Conservation (phyloP, 1,140 invertebrate species). For the Drosophila sp. region DNA sequence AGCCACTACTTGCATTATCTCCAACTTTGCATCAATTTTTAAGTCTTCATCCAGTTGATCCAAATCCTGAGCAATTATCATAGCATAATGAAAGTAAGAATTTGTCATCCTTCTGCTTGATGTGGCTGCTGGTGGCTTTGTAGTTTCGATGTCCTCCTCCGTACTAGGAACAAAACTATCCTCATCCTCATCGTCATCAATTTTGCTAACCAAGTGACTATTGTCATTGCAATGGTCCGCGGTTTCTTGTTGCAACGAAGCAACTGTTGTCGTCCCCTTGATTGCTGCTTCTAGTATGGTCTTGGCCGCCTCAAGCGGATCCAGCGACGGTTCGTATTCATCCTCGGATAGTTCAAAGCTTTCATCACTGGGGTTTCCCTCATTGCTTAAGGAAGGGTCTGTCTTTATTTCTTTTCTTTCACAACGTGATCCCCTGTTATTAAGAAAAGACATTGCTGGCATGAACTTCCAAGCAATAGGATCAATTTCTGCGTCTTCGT, state of each 20-base stretch:
- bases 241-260: background rate
- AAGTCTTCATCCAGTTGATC: slow-evolving; percentile 5
- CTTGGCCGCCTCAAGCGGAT: background rate
- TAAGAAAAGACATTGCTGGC: slow-evolving; percentile 1
- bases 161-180: too few species aligned
- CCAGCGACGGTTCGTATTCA: background rate
- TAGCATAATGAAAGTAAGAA: background rate
- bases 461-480: background rate
- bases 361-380: background rate
- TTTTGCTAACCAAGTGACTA: background rate
- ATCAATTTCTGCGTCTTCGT: background rate
- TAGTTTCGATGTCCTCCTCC: background rate
- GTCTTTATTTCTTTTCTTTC: background rate
- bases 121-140: background rate
- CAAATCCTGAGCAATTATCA: background rate
- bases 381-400: background rate
- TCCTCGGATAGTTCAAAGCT: background rate
- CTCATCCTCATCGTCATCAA: background rate
- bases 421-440: background rate
- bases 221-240: background rate
- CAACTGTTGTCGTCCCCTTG: background rate
- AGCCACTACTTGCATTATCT: background rate
- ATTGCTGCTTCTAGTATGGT: background rate
- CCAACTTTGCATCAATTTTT: background rate
- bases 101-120: background rate